Evolutionary conservation across 2,113 vertebrate genomes (phyloP).

Genomic region (Neodontobutis hainanensis): DNA sequence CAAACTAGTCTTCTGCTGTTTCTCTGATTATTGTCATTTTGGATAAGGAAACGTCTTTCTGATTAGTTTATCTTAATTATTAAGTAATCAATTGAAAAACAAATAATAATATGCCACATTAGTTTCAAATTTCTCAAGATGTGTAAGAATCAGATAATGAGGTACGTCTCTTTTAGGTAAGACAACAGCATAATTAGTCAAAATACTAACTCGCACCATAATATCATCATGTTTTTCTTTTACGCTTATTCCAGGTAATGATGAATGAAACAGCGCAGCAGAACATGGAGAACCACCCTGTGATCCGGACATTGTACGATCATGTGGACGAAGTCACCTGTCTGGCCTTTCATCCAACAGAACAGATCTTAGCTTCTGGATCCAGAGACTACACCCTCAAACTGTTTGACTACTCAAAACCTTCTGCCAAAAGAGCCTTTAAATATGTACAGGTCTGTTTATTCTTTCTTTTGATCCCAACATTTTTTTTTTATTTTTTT

Average conservation of each 20-base stretch:
- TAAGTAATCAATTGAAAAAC: too few relatives aligned
- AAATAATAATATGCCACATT: too few relatives aligned
- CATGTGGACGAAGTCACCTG: conserved; percentile 98
- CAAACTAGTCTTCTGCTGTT: too few relatives aligned
- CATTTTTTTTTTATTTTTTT: too few relatives aligned
- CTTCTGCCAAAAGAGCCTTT: conserved; percentile 97
- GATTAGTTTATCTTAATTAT: too few relatives aligned
- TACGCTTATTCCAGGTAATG: conserved; percentile 85
- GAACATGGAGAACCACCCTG: conserved; percentile 99
- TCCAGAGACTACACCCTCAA: conserved; percentile 98
- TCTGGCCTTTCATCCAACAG: conserved; percentile 94
- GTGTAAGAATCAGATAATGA: too few relatives aligned
- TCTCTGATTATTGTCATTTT: too few relatives aligned
- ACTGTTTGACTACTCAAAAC: conserved; percentile 98
- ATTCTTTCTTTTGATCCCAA: background rate
- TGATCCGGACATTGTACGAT: conserved; percentile 96
- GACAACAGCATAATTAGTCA: too few relatives aligned
- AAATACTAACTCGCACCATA: too few relatives aligned
- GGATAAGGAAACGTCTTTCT: too few relatives aligned
- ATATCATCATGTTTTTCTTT: background rate
- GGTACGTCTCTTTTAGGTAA: too few relatives aligned
- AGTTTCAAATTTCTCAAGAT: too few relatives aligned
- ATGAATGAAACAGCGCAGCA: conserved; percentile 99
- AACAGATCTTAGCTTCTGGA: conserved; percentile 96
- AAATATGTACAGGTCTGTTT: conserved; percentile 94